These are phyloP conservation scores for Illadopsis cleaveri DNA, from an alignment of 2,113 vertebrate genomes.

Conservation along the genomic window DNA sequence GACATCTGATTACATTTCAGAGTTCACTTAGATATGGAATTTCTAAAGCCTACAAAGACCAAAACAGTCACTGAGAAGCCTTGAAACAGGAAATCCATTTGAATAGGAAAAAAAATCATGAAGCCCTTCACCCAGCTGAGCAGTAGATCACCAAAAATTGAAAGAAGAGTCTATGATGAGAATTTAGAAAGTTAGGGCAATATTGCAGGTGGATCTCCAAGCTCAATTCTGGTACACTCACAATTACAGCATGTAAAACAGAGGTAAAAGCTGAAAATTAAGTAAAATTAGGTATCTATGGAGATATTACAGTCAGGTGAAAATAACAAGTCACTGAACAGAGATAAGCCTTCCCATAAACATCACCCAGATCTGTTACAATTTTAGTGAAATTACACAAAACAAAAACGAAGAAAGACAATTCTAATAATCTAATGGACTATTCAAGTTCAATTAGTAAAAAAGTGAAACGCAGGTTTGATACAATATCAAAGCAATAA, in stretches of 20 bases:
- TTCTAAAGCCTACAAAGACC: neutral
- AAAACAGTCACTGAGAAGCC: neutral
- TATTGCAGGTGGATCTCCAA: neutral
- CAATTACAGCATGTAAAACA: neutral
- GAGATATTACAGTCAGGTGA: neutral
- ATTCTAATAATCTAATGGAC: neutral
- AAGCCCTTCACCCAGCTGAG: neutral
- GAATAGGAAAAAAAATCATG: neutral
- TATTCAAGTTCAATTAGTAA: neutral
- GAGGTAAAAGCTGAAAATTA: neutral
- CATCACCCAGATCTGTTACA: neutral
- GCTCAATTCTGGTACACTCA: neutral
- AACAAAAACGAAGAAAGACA: neutral
- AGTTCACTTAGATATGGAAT: neutral
- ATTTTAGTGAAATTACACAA: neutral
- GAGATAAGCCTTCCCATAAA: neutral
- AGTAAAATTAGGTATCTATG: neutral
- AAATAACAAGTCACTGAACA: neutral
- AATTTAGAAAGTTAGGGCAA: neutral
- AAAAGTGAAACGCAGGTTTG: neutral
- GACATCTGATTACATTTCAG: neutral
- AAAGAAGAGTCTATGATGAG: neutral
- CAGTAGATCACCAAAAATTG: neutral
- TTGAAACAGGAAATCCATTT: neutral
- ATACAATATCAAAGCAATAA: neutral